These are phyloP conservation scores for Pissodes strobi DNA, from an alignment of 1,140 invertebrate genomes.

Conservation along the genomic window DNA sequence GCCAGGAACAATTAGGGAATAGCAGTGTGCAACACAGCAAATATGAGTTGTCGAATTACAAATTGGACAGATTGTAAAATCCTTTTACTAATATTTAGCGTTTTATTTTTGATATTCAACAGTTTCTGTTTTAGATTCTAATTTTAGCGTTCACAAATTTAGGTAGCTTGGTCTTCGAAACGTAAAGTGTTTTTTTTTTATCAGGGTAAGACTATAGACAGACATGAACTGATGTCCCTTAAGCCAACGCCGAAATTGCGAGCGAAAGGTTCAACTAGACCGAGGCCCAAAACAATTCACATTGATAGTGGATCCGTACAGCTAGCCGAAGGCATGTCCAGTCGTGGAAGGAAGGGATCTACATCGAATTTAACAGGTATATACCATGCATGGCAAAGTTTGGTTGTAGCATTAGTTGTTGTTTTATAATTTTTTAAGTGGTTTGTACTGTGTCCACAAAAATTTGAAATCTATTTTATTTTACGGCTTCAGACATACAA, in stretches of 20 bases:
- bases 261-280: slow-evolving; percentile 64
- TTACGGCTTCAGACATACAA: too few relatives aligned
- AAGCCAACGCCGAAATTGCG: slow-evolving; percentile 65
- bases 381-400: too few relatives aligned
- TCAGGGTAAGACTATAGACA: slow-evolving; percentile 77
- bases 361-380: slow-evolving; percentile 80
- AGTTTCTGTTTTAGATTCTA: too few relatives aligned
- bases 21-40: too few relatives aligned
- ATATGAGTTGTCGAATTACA: not conserved
- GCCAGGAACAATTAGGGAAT: too few relatives aligned
- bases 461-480: too few relatives aligned
- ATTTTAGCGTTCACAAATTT: not conserved
- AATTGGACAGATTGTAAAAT: not conserved
- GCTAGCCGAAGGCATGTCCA: slow-evolving; percentile 75
- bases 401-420: too few relatives aligned
- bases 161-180: not conserved
- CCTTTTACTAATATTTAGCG: too few relatives aligned
- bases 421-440: too few relatives aligned
- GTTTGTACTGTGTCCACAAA: too few relatives aligned
- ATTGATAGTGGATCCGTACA: slow-evolving; percentile 78
- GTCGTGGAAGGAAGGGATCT: slow-evolving; percentile 78
- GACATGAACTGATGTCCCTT: slow-evolving; percentile 68
- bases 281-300: slow-evolving; percentile 85
- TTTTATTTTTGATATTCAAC: too few relatives aligned
- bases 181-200: slow-evolving; percentile 33